Evolutionary conservation across 2,113 vertebrate genomes (phyloP), one percentile per base, ranked within the genome.

Genomic region (Rhadina sibilatrix): DNA sequence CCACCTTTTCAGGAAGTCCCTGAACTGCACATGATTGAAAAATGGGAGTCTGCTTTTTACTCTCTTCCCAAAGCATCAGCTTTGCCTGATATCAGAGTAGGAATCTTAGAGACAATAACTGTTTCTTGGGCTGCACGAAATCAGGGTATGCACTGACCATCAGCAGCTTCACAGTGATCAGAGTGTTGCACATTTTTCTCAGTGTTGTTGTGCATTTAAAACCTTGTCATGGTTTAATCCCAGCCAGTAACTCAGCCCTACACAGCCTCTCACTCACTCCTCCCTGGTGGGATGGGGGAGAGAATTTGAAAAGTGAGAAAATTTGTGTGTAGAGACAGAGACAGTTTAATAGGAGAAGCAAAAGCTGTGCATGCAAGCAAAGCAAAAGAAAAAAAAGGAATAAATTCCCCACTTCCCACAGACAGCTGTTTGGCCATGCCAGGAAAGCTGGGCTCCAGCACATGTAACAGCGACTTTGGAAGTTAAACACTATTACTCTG

Each of bases 1-100:
- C 37, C 49, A 89, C 54, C 50, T 95, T 81, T 37, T 50, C 79
- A 95, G 83, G 92, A 94, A 93, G 53, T 76, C 61, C n/a, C 70
- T 68, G 24, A 87, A 42, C 44, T 78, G 66, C 14, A 83, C 24
- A 80, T 46, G 30, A 18, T 42, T 59, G 71, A 42, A 80, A 80
- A 76, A 50, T 15, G 20, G 11, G 37, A 93, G 18, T 53, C n/a
- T 90, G 83, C 27, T 76, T 86, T 78, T 93, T 56, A 46, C 24
- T 40, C 30, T 74, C 38, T 78, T 81, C 83, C 76, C 35, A 4
- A 74, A 57, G 52, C 42, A 74, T 66, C 64, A 53, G 4, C 74
- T 66, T 63, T 38, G 50, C 38, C 27, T 70, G 90, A 7, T 69
- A 57, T 24, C 56, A 60, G 53, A 46, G n/a, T 16, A 70, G 12